Evolutionary conservation across 35 echinoderm and acorn worm species (phyloP).

Genomic region (Nesometra sesokonis): DNA sequence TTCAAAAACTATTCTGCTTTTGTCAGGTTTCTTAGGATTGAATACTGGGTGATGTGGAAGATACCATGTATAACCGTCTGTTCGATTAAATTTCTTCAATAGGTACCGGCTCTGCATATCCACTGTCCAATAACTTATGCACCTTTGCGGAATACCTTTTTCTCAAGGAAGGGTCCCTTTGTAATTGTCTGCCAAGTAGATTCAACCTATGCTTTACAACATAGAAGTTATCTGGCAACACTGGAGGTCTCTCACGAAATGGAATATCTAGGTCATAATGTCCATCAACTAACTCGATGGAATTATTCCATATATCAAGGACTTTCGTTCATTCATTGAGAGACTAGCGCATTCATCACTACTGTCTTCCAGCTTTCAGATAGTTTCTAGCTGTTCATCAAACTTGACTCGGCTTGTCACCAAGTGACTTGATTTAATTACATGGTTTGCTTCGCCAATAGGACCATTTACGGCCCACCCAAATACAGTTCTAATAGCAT

Average conservation of each 20-base stretch:
- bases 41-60: neutral
- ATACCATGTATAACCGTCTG: neutral
- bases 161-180: constrained; percentile 20
- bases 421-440: neutral
- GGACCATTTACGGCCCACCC: constrained; percentile 37
- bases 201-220: constrained; percentile 23
- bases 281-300: too few species aligned
- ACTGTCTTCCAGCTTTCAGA: neutral
- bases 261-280: too few species aligned
- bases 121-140: constrained; percentile 26
- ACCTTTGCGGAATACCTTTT: constrained; percentile 28
- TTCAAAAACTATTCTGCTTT: neutral
- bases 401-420: neutral
- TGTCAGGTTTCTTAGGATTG: neutral
- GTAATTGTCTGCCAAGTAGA: too few species aligned
- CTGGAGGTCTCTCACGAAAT: too few species aligned
- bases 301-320: too few species aligned
- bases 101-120: constrained; percentile 47
- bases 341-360: neutral
- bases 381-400: neutral
- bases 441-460: neutral
- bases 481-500: constrained; percentile 17
- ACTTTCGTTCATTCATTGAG: constrained; percentile 35
- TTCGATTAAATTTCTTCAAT: neutral
- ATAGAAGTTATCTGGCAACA: too few species aligned